Evolutionary conservation across 2,888 invertebrate species (phyloP).

Genomic region (Lasiommata megera): DNA sequence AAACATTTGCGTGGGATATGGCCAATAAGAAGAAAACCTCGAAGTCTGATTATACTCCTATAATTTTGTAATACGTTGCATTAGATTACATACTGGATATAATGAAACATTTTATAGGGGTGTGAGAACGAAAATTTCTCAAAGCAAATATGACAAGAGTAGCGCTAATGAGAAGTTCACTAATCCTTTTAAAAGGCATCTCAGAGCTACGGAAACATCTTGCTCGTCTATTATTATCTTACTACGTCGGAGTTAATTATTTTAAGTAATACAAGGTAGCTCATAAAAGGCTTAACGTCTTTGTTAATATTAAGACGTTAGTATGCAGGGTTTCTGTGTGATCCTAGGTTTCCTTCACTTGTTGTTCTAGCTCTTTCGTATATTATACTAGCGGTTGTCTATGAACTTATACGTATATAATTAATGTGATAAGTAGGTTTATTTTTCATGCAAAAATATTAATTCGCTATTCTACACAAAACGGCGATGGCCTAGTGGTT

Average conservation of each 20-base stretch:
- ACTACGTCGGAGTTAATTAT: constrained; percentile 45
- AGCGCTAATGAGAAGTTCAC: constrained; percentile 17
- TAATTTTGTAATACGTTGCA: too few species aligned
- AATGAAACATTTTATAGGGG: too few species aligned
- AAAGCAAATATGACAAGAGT: neutral
- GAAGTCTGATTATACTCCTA: too few species aligned
- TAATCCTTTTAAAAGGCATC: constrained; percentile 36
- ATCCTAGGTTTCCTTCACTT: neutral
- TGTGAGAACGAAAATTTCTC: neutral
- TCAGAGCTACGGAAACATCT: constrained; percentile 47
- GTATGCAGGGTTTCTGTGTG: neutral
- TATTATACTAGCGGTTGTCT: neutral
- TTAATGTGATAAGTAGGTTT: too few species aligned
- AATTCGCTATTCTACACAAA: too few species aligned
- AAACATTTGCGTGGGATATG: too few species aligned
- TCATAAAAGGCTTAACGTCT: constrained; percentile 40
- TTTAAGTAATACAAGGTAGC: constrained; percentile 47
- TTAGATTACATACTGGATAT: too few species aligned
- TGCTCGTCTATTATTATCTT: constrained; percentile 40
- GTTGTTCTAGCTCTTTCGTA: neutral
- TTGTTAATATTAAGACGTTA: constrained; percentile 34
- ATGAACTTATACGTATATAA: too few species aligned
- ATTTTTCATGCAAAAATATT: too few species aligned
- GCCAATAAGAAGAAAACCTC: too few species aligned
- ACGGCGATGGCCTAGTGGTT: too few species aligned